These are phyloP conservation scores for Conistra vaccinii DNA, from an alignment of 2,888 invertebrate species.

Conservation along the genomic window DNA sequence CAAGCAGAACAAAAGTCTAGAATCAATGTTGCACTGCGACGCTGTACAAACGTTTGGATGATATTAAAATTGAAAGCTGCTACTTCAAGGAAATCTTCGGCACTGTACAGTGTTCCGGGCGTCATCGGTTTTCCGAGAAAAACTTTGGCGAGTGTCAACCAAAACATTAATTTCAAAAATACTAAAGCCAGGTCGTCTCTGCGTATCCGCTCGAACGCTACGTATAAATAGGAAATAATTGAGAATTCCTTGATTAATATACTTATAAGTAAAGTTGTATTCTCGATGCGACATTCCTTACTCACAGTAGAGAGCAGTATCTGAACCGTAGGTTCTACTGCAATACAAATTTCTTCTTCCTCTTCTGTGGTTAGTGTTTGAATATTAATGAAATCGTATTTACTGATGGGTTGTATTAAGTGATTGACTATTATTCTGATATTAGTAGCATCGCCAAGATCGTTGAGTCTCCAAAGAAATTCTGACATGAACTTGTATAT, in stretches of 20 bases:
- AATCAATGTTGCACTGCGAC: constrained; percentile 75
- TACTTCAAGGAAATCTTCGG: constrained; percentile 81
- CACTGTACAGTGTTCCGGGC: constrained; percentile 77
- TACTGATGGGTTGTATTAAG: constrained; percentile 91
- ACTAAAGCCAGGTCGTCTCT: constrained; percentile 85
- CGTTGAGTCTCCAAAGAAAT: constrained; percentile 90
- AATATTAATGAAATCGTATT: constrained; percentile 88
- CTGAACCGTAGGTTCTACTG: constrained; percentile 90
- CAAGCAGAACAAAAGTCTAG: constrained; percentile 82
- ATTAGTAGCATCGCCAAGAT: constrained; percentile 85
- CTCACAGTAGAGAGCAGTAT: constrained; percentile 90
- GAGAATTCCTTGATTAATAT: constrained; percentile 79
- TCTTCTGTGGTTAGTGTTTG: constrained; percentile 87
- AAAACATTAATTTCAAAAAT: constrained; percentile 87
- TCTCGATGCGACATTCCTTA: constrained; percentile 84
- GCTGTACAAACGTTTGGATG: constrained; percentile 76
- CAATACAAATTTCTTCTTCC: constrained; percentile 87
- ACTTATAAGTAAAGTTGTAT: constrained; percentile 76
- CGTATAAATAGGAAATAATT: constrained; percentile 79
- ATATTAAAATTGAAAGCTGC: constrained; percentile 80
- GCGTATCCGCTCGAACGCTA: constrained; percentile 83
- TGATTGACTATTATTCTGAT: constrained; percentile 90
- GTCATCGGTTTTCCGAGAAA: constrained; percentile 77
- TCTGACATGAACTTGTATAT: constrained; percentile 92
- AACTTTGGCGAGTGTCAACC: constrained; percentile 82